phyloP scores from a whole-genome alignment of 2,888 invertebrate species.

The Sussaba pulchella region DNA sequence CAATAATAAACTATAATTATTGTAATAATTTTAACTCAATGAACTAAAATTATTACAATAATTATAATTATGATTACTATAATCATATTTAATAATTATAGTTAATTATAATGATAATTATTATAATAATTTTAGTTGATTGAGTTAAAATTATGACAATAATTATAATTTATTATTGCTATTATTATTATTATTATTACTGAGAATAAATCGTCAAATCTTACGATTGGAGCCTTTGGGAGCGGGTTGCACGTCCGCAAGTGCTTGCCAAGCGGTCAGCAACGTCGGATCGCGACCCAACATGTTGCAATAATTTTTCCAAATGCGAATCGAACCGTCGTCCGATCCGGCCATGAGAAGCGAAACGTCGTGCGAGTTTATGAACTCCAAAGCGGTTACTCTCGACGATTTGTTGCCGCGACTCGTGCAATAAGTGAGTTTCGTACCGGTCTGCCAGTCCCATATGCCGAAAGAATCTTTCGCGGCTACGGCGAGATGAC shows the following conservation, averaged over 20 bases:
- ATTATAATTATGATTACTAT: too few species aligned
- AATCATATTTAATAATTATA: too few species aligned
- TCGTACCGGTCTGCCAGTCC: conserved; percentile 93
- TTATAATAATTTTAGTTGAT: too few species aligned
- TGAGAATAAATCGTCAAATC: not conserved
- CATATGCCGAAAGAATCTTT: conserved; percentile 93
- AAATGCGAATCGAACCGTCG: conserved; percentile 91
- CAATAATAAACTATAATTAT: too few species aligned
- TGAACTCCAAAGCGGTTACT: conserved; percentile 93
- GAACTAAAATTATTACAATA: too few species aligned
- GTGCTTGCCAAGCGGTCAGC: conserved; percentile 94
- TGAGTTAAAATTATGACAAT: too few species aligned
- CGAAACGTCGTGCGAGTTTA: conserved; percentile 94
- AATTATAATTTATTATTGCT: too few species aligned
- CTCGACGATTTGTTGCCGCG: conserved; percentile 86
- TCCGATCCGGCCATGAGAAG: conserved; percentile 91
- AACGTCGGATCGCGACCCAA: conserved; percentile 82
- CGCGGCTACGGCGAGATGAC: conserved; percentile 94
- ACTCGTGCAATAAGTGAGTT: conserved; percentile 88
- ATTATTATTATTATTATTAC: too few species aligned
- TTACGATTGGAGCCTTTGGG: conserved; percentile 83
- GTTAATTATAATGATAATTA: too few species aligned
- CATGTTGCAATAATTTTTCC: conserved; percentile 85
- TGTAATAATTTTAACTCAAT: too few species aligned
- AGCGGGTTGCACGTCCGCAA: conserved; percentile 87